Evolutionary conservation across 2,113 vertebrate species (phyloP).

Genomic region (Petaurus breviceps): DNA sequence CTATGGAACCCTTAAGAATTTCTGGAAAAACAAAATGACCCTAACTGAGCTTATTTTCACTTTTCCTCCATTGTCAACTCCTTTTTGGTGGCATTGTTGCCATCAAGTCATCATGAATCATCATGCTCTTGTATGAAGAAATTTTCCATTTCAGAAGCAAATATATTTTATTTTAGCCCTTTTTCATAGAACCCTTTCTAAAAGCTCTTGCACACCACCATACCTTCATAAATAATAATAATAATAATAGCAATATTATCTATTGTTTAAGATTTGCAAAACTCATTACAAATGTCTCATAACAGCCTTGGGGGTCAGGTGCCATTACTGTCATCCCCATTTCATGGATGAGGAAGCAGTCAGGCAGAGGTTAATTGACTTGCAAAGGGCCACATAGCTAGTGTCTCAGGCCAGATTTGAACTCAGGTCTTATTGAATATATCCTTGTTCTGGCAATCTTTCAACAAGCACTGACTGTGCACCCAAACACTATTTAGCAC

Average conservation of each 20-base stretch:
- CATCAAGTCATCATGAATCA: background rate
- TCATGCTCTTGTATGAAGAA: background rate
- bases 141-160: background rate
- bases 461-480: background rate
- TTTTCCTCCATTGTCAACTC: background rate
- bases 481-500: background rate
- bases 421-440: background rate
- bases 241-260: background rate
- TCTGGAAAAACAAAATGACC: background rate
- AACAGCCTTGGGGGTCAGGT: background rate
- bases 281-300: background rate
- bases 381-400: background rate
- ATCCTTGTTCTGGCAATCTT: background rate
- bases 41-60: background rate
- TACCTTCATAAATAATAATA: background rate
- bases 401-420: background rate
- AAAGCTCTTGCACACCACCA: background rate
- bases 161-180: background rate
- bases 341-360: background rate
- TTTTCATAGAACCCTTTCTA: constrained; percentile 39
- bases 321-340: background rate
- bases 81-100: background rate
- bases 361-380: background rate
- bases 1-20: background rate
- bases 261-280: background rate